Base-by-base conservation (phyloP, 2,113 vertebrate species). In the Nothobranchius kuhntae region DNA sequence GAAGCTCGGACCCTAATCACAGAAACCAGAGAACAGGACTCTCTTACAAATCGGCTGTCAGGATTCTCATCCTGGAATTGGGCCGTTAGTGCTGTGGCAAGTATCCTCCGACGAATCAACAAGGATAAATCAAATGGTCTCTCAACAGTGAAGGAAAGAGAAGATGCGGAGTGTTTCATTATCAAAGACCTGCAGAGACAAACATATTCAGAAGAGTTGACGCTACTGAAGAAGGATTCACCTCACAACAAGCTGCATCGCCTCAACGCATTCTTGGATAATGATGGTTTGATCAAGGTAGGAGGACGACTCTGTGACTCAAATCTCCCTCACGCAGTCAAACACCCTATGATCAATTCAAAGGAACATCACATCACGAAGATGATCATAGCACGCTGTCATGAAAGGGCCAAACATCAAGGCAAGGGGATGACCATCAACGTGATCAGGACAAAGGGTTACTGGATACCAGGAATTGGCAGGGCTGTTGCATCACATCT, bases 341-440 rank as follows among this genome's bases (percentile, higher is more conserved):
- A 57, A 48, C 53, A 68, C 12, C 51, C 62, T 9, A 15, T 13
- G 15, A 7, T 54, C n/a, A 58, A 58, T 40, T 46, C 54, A 9
- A 58, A n/a, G 21, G 17, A 58, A 24, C 65, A 58, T 51, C 45
- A 58, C n/a, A 14, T 68, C 8, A 26, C 65, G 10, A 58, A 50
- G 6, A n/a, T 58, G 17, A 68, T 58, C 13, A 50, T 68, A 10
- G 24, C 26, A 1, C 38, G 53, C 12, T n/a, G 4, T 17, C 62
- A 65, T 6, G 13, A n/a, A n/a, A n/a, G n/a, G n/a, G n/a, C n/a
- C n/a, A n/a, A n/a, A n/a, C n/a, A n/a, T n/a, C n/a, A n/a, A 45
- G 14, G 44, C 13, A 47, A 47, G 2, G 58, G 58, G 6, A 36
- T n/a, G 0, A 3, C 35, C 26, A 67, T 67, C 10, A 67, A 67